These are phyloP conservation scores for Jaculus jaculus DNA, from an alignment of 2,113 vertebrate genomes.

Conservation along the genomic window DNA sequence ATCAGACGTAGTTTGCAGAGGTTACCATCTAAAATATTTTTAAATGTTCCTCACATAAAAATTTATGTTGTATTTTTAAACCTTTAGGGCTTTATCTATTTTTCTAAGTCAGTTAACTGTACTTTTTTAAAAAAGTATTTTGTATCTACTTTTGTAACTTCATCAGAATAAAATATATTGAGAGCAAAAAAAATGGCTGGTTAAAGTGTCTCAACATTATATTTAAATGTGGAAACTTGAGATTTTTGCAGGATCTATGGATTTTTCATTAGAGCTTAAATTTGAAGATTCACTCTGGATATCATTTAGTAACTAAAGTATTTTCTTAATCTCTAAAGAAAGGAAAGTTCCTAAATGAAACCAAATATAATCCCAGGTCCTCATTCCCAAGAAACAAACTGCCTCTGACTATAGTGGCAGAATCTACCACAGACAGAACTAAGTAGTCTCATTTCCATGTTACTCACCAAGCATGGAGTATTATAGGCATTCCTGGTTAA, in stretches of 20 bases:
- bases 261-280: not conserved
- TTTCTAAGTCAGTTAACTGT: constrained; percentile 80
- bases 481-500: not conserved
- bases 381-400: not conserved
- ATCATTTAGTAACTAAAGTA: not conserved
- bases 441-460: not conserved
- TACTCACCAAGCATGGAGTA: not conserved
- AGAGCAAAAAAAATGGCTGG: constrained; percentile 64
- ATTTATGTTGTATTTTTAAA: constrained; percentile 76
- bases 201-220: constrained; percentile 42
- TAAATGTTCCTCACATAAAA: constrained; percentile 72
- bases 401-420: not conserved
- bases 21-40: constrained; percentile 71
- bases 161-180: constrained; percentile 79
- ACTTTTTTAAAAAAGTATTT: constrained; percentile 73
- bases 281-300: constrained; percentile 3
- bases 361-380: not conserved
- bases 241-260: constrained; percentile 19
- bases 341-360: constrained; percentile 24
- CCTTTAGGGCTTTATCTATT: constrained; percentile 76
- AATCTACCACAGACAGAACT: not conserved
- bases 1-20: constrained; percentile 52
- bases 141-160: constrained; percentile 81
- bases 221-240: constrained; percentile 40
- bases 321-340: constrained; percentile 40